phyloP scores from a whole-genome alignment of 2,797 vertebrate species.

The Lates japonicus region DNA sequence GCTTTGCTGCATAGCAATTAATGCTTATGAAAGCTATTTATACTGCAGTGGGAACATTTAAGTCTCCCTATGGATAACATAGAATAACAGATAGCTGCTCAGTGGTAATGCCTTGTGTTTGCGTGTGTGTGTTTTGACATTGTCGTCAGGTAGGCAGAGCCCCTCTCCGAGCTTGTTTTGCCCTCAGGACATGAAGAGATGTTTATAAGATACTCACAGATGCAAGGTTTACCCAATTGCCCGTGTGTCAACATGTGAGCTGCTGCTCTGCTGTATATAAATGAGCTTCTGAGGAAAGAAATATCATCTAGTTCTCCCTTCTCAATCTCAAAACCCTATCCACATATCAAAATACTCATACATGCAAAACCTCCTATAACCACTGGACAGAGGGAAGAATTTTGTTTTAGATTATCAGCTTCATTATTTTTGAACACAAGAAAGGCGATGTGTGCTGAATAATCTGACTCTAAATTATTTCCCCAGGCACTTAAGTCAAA shows the following conservation, averaged over 20 bases:
- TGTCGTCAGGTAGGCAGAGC: conserved; percentile 42
- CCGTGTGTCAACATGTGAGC: conserved; percentile 25
- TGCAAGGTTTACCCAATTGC: conserved; percentile 5
- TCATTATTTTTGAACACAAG: conserved; percentile 61
- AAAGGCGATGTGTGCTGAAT: conserved; percentile 54
- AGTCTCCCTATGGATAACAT: conserved; percentile 32
- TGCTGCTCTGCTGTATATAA: conserved; percentile 14
- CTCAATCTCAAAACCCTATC: neutral
- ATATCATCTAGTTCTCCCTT: neutral
- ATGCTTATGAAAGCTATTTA: conserved; percentile 50
- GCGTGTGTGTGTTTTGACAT: conserved; percentile 27
- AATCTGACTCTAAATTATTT: conserved; percentile 49
- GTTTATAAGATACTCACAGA: conserved; percentile 55
- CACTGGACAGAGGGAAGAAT: neutral
- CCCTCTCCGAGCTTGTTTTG: conserved; percentile 48
- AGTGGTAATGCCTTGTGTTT: neutral
- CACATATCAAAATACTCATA: conserved; percentile 1
- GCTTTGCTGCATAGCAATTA: conserved; percentile 45
- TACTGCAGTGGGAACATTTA: conserved; percentile 48
- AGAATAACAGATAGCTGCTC: conserved; percentile 13
- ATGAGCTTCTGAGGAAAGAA: conserved; percentile 25
- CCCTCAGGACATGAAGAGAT: conserved; percentile 56
- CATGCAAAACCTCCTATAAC: conserved; percentile 17
- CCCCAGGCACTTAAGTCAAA: conserved; percentile 60
- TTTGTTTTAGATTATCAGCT: conserved; percentile 50